Evolutionary conservation across 1,140 invertebrate genomes (phyloP).

Genomic region (Atta colombica): DNA sequence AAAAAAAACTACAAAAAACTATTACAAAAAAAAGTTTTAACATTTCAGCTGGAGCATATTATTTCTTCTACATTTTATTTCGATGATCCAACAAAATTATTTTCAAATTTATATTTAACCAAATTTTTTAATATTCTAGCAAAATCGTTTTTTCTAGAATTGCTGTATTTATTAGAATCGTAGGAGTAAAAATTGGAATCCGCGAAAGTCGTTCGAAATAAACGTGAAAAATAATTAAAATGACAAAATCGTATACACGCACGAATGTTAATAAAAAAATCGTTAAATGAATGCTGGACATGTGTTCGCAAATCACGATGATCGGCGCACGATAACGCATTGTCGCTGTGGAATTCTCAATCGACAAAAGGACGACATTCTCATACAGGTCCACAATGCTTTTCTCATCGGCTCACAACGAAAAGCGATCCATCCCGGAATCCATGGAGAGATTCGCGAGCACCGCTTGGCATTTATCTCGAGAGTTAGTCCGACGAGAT

Average conservation of each 20-base stretch:
- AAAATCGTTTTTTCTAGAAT: no score
- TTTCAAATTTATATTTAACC: no score
- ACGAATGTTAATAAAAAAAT: neutral
- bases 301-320: conserved; percentile 7
- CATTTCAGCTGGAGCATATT: no score
- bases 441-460: conserved; percentile 57
- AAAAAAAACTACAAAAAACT: no score
- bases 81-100: no score
- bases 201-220: no score
- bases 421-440: conserved; percentile 25
- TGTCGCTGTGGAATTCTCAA: conserved; percentile 13
- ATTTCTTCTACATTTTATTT: no score
- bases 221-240: neutral
- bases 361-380: conserved; percentile 61
- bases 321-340: neutral
- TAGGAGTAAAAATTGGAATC: no score
- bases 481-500: conserved; percentile 39
- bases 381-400: conserved; percentile 29
- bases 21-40: no score
- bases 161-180: no score
- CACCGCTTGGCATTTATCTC: conserved; percentile 69
- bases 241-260: neutral
- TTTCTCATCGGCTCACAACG: conserved; percentile 24
- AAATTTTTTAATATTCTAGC: no score
- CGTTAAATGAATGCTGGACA: neutral